These are phyloP conservation scores for Urophycis tenuis DNA, from an alignment of 2,797 vertebrate genomes.

Conservation along the genomic window DNA sequence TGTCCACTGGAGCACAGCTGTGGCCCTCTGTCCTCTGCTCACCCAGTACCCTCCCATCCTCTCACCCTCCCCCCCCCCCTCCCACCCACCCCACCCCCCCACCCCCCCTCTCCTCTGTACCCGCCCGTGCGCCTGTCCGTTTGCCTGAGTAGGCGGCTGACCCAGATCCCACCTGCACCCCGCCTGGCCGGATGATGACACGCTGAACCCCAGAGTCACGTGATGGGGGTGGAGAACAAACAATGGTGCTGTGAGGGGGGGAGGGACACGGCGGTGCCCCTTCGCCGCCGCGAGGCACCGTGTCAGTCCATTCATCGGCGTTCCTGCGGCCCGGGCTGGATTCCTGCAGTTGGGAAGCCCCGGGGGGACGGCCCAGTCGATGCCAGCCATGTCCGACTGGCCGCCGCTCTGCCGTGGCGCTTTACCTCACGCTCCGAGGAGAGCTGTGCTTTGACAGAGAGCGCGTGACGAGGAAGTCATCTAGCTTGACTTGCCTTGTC, in stretches of 20 bases:
- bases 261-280: not conserved
- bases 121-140: constrained; percentile 18
- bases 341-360: not conserved
- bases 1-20: constrained; percentile 55
- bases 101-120: constrained; percentile 21
- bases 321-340: not conserved
- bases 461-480: not conserved
- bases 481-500: not conserved
- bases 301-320: not conserved
- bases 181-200: not conserved
- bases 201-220: constrained; percentile 4
- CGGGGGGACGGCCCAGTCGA: not conserved
- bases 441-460: no score
- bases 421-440: not conserved
- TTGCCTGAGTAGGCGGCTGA: constrained; percentile 16
- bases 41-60: constrained; percentile 29
- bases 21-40: constrained; percentile 36
- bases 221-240: not conserved
- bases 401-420: not conserved
- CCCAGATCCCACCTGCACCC: constrained; percentile 35
- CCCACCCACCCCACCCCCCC: constrained; percentile 27
- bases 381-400: no score
- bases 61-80: not conserved
- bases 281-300: not conserved
- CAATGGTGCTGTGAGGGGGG: not conserved